Evolutionary conservation across 2,113 vertebrate species (phyloP).

Genomic region (Cottus gobio): DNA sequence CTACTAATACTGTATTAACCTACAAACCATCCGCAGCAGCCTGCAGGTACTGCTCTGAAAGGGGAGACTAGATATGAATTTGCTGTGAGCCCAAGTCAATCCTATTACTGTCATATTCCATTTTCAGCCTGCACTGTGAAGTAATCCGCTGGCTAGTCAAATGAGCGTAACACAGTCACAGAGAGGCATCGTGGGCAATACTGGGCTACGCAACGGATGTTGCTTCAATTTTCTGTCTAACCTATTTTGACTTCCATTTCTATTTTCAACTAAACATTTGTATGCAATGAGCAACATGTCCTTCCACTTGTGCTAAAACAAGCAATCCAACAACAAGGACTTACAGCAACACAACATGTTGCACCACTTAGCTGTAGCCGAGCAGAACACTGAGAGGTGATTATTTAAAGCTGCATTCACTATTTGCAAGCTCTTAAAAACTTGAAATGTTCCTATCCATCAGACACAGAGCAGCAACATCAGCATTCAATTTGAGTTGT

Average conservation of each 20-base stretch:
- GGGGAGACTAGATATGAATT: slow-evolving; percentile 37
- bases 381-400: neutral
- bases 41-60: slow-evolving; percentile 12
- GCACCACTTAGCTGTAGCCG: neutral
- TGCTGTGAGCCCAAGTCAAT: slow-evolving; percentile 21
- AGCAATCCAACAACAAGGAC: neutral
- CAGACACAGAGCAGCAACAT: neutral
- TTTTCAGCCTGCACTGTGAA: slow-evolving; percentile 38
- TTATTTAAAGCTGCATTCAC: neutral
- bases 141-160: slow-evolving; percentile 29
- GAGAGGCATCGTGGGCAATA: neutral
- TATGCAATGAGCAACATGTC: neutral
- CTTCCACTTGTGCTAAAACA: neutral
- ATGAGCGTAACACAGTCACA: slow-evolving; percentile 18
- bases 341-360: neutral
- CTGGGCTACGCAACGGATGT: slow-evolving; percentile 14
- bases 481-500: neutral
- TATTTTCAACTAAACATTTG: no score
- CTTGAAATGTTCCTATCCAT: neutral
- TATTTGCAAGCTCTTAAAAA: neutral
- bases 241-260: slow-evolving; percentile 13
- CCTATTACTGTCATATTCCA: slow-evolving; percentile 55
- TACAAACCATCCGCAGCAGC: slow-evolving; percentile 57
- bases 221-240: neutral
- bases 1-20: slow-evolving; percentile 78